Evolutionary conservation across 1,140 invertebrate genomes (phyloP).

Genomic region (Cydia pomonella): DNA sequence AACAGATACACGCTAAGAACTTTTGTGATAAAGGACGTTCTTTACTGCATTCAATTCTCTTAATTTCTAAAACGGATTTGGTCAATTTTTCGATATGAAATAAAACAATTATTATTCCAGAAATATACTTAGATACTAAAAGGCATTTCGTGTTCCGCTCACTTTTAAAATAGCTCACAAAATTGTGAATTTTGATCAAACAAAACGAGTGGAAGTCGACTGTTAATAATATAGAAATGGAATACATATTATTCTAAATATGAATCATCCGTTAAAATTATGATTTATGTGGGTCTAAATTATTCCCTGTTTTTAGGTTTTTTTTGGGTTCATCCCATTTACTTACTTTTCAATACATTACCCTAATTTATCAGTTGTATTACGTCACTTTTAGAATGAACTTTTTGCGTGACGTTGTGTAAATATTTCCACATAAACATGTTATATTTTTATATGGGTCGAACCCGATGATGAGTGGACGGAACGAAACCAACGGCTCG

Average conservation of each 20-base stretch:
- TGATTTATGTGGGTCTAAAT: neutral
- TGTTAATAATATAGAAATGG: slow-evolving; percentile 8
- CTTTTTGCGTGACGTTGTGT: too few species aligned
- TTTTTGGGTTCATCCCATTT: too few species aligned
- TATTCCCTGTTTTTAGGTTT: too few species aligned
- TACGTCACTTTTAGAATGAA: too few species aligned
- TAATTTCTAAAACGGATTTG: neutral
- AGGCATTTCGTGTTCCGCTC: neutral
- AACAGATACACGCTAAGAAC: too few species aligned
- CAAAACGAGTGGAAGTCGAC: neutral
- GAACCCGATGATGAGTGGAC: too few species aligned
- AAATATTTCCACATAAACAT: too few species aligned
- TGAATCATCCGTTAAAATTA: neutral
- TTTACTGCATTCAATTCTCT: too few species aligned
- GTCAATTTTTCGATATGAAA: neutral
- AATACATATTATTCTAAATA: neutral
- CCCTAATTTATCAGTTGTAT: too few species aligned
- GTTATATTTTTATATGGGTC: too few species aligned
- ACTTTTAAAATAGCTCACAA: neutral
- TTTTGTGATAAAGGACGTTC: neutral
- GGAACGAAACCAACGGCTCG: too few species aligned
- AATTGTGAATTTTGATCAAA: neutral
- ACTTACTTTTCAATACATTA: too few species aligned
- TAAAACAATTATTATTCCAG: neutral
- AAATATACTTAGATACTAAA: neutral